phyloP scores from a whole-genome alignment of 92 coral and sea anemone genomes.

The Parazoanthus atlanticus region DNA sequence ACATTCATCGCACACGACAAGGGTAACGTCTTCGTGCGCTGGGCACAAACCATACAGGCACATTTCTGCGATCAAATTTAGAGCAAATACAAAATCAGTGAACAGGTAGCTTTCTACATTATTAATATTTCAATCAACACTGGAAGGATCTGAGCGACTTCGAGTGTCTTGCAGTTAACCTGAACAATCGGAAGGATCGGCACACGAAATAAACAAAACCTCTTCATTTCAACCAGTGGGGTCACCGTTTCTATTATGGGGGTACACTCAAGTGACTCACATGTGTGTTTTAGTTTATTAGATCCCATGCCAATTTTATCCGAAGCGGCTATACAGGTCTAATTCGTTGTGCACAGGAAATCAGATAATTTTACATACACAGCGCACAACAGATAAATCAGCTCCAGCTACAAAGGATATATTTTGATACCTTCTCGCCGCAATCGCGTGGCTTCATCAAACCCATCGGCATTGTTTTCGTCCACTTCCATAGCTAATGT shows the following conservation, averaged over 20 bases:
- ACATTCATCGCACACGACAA: constrained; percentile 88
- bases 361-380: constrained; percentile 33
- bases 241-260: constrained; percentile 31
- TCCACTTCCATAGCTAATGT: constrained; percentile 95
- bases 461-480: constrained; percentile 93
- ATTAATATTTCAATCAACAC: constrained; percentile 11
- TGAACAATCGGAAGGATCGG: constrained; percentile 7
- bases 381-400: background rate
- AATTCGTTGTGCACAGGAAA: constrained; percentile 9
- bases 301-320: constrained; percentile 30
- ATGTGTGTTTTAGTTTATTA: constrained; percentile 12
- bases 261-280: constrained; percentile 29
- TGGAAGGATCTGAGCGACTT: constrained; percentile 17
- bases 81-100: constrained; percentile 51
- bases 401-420: background rate
- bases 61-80: constrained; percentile 83
- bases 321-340: background rate
- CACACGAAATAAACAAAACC: constrained; percentile 24
- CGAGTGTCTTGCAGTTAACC: constrained; percentile 3
- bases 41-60: constrained; percentile 93
- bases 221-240: background rate
- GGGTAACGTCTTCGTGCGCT: constrained; percentile 84
- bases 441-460: constrained; percentile 95
- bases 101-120: constrained; percentile 38
- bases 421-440: constrained; percentile 79